Conservation (phyloP, 2,888 invertebrate genomes). For the Microctonus hyperodae region DNA sequence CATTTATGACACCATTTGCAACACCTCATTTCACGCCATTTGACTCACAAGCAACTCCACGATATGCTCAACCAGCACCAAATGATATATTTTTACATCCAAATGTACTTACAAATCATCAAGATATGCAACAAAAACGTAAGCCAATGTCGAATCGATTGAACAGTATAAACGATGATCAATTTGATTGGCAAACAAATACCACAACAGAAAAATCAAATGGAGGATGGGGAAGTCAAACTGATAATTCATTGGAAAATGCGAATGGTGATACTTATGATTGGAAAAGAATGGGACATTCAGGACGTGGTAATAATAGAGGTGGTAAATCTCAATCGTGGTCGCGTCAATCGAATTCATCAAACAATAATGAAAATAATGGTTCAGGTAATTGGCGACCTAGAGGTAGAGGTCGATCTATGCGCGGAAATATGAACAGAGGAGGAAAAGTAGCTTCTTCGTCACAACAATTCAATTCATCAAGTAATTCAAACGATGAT, state of each 20-base stretch:
- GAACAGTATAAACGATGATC: background rate
- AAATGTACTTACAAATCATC: background rate
- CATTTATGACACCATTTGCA: constrained; percentile 91
- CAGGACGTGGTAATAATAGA: background rate
- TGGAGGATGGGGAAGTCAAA: too few relatives aligned
- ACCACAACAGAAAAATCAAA: background rate
- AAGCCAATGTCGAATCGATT: too few relatives aligned
- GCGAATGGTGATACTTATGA: background rate
- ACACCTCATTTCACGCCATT: too few relatives aligned
- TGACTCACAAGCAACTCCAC: constrained; percentile 63
- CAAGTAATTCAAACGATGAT: too few relatives aligned
- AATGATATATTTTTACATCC: constrained; percentile 69
- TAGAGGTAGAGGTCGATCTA: too few relatives aligned
- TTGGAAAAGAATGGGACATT: background rate
- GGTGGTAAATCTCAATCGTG: background rate
- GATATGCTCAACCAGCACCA: constrained; percentile 56
- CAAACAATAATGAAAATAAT: background rate
- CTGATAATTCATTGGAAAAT: background rate
- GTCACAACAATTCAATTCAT: too few relatives aligned
- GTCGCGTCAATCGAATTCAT: background rate
- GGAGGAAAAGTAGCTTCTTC: too few relatives aligned
- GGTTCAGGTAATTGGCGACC: too few relatives aligned
- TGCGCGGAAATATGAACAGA: too few relatives aligned
- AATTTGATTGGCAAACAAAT: background rate
- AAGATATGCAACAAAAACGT: too few relatives aligned